Conservation (phyloP, 2,888 invertebrate species). For the Microplitis manilae region DNA sequence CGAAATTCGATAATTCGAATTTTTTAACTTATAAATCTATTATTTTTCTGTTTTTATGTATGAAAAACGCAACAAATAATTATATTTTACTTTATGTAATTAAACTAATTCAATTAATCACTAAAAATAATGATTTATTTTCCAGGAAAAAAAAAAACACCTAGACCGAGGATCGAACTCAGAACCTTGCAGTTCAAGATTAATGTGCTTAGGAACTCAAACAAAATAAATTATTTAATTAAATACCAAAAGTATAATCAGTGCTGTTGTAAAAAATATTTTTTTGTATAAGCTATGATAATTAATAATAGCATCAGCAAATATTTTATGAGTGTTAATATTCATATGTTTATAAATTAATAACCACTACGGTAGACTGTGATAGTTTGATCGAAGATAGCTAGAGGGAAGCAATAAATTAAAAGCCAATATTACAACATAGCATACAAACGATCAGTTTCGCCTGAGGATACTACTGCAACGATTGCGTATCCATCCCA, state of each 20-base stretch:
- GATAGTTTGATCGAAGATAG: not conserved
- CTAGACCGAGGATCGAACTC: too few relatives aligned
- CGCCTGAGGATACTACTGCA: not conserved
- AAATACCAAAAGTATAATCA: too few relatives aligned
- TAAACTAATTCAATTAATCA: too few relatives aligned
- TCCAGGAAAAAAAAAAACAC: not conserved
- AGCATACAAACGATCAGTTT: not conserved
- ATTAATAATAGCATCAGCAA: not conserved
- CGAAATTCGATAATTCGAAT: not conserved
- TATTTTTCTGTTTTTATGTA: not conserved
- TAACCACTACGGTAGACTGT: not conserved
- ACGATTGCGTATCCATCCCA: not conserved
- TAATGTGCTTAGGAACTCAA: too few relatives aligned
- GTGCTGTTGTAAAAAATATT: too few relatives aligned
- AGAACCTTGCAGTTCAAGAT: too few relatives aligned
- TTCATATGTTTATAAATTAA: not conserved
- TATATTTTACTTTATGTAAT: too few relatives aligned
- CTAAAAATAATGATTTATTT: not conserved
- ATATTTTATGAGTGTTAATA: not conserved
- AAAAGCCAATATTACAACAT: not conserved
- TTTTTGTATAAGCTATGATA: not conserved
- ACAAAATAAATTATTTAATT: too few relatives aligned
- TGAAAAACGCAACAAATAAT: too few relatives aligned
- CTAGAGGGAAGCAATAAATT: not conserved
- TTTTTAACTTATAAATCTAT: not conserved